Percentiles rank a stretch among this genome's conserved stretches.
phyloP scores from a whole-genome alignment of 2,797 vertebrate species.

The Danio tinwini region DNA sequence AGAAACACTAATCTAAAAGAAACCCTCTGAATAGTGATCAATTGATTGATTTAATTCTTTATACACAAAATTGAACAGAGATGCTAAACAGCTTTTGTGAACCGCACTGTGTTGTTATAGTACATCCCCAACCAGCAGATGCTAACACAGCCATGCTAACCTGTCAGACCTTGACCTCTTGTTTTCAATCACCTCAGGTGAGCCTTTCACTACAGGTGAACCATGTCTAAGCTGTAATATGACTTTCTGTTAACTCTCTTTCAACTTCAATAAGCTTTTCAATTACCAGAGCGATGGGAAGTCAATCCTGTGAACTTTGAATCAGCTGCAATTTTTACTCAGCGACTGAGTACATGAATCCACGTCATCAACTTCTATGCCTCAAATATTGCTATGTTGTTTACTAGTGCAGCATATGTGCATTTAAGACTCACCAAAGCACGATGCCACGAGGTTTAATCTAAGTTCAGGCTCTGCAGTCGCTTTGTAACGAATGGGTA shows the following conservation, averaged over 20 bases:
- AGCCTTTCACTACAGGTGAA: slow-evolving; percentile 3
- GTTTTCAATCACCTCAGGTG: slow-evolving; percentile 6
- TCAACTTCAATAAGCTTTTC: slow-evolving; percentile 26
- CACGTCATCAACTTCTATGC: slow-evolving; percentile 23
- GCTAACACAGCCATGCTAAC: background rate
- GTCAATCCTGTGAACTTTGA: slow-evolving; percentile 18
- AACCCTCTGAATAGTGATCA: too few species aligned
- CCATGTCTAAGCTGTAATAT: slow-evolving; percentile 17
- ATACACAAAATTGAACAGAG: too few species aligned
- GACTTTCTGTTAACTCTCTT: slow-evolving; percentile 6
- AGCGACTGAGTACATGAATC: slow-evolving; percentile 21
- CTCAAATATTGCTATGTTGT: background rate
- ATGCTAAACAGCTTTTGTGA: too few species aligned
- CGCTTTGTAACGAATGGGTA: slow-evolving; percentile 34
- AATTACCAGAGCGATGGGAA: slow-evolving; percentile 15
- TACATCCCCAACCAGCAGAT: background rate
- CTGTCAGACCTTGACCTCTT: slow-evolving; percentile 9
- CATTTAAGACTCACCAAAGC: slow-evolving; percentile 19
- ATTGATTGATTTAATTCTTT: too few species aligned
- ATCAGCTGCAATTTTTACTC: background rate
- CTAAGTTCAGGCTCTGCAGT: slow-evolving; percentile 26
- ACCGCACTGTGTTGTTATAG: background rate
- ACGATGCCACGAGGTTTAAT: slow-evolving; percentile 26
- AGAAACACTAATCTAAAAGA: too few species aligned
- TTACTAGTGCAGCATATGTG: background rate